A percentile compares a stretch with the other conserved stretches of the same genome.
Evolutionary conservation across 2,888 invertebrate species (phyloP).

Genomic region (Stomorhina lunata): DNA sequence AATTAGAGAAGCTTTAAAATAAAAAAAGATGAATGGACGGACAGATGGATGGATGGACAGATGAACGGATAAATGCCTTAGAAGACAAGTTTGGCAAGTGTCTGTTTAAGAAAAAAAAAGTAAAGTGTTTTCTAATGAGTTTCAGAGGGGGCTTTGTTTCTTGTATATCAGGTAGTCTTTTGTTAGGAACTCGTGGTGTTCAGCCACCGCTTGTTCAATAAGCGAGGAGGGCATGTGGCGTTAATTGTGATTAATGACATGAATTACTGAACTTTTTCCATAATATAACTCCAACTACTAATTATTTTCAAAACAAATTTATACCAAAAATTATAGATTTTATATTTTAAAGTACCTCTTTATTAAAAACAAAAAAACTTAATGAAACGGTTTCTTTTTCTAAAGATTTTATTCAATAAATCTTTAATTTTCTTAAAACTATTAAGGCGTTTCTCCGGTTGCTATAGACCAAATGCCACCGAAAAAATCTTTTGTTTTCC

Average conservation of each 20-base stretch:
- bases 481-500: conserved; percentile 46
- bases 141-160: neutral
- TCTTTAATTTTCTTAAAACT: neutral
- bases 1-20: no score
- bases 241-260: conserved; percentile 78
- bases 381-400: conserved; percentile 43
- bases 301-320: conserved; percentile 36
- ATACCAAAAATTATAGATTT: neutral
- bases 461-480: conserved; percentile 43
- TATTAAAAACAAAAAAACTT: neutral
- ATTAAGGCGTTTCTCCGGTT: conserved; percentile 19
- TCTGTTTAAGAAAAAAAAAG: conserved; percentile 12
- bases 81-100: conserved; percentile 53
- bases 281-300: conserved; percentile 27
- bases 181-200: neutral
- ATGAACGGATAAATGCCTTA: no score
- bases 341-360: conserved; percentile 25
- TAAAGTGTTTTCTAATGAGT: conserved; percentile 42
- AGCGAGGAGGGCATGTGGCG: conserved; percentile 71
- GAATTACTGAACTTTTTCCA: conserved; percentile 68
- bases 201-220: neutral
- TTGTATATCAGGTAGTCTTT: neutral
- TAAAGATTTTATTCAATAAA: conserved; percentile 12
- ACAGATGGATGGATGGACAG: neutral
- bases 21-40: neutral